Conservation (phyloP, 2,113 vertebrate genomes). For the Corynorhinus townsendii region DNA sequence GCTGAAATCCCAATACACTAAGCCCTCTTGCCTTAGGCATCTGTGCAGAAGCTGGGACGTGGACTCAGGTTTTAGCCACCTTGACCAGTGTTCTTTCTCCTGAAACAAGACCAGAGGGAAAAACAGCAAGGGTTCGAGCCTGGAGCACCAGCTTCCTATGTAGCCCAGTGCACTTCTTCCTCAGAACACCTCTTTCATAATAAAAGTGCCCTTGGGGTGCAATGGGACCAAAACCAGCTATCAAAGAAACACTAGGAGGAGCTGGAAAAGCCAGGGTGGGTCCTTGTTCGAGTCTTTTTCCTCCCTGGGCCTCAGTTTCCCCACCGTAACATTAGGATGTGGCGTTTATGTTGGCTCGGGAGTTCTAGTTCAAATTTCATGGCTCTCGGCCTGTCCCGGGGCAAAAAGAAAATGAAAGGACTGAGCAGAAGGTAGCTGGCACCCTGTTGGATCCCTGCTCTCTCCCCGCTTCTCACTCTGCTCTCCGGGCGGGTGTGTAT, state of each 20-base stretch:
- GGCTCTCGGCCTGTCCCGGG: background rate
- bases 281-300: background rate
- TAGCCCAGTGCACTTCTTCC: background rate
- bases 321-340: background rate
- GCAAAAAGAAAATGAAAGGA: background rate
- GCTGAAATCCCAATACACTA: fast-evolving
- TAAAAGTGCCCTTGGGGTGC: background rate
- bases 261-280: background rate
- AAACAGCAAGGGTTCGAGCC: background rate
- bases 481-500: too few relatives aligned
- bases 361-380: background rate
- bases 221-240: too few relatives aligned
- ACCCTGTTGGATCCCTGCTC: background rate
- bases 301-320: background rate
- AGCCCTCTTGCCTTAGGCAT: background rate
- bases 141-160: background rate
- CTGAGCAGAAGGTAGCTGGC: background rate
- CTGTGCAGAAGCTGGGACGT: background rate
- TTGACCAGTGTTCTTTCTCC: background rate
- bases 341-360: background rate
- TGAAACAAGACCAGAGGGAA: background rate
- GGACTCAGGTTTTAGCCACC: background rate
- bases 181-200: background rate
- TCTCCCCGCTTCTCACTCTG: background rate
- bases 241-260: background rate